Conservation (phyloP, 2,888 invertebrate genomes). For the Megastigmus dorsalis region DNA sequence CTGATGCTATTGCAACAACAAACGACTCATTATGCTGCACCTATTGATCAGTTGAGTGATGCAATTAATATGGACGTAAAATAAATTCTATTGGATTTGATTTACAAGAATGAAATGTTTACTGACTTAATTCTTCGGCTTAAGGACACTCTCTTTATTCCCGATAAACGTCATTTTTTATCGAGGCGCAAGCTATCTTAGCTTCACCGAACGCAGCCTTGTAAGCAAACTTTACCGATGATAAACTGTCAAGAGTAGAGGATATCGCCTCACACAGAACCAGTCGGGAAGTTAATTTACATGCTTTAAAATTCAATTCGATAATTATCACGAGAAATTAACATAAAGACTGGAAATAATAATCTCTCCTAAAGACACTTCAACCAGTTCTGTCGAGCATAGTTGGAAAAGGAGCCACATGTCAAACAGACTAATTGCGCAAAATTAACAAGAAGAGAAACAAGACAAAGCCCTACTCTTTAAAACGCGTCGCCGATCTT, state of each 20-base stretch:
- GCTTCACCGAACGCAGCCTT: not conserved
- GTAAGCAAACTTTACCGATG: not conserved
- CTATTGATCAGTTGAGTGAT: too few relatives aligned
- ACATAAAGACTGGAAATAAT: not conserved
- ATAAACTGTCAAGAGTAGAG: not conserved
- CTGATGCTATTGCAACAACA: too few relatives aligned
- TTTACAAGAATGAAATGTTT: not conserved
- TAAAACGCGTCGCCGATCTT: too few relatives aligned
- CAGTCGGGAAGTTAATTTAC: not conserved
- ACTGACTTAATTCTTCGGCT: not conserved
- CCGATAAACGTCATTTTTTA: too few relatives aligned
- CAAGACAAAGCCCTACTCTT: too few relatives aligned
- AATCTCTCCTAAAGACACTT: not conserved
- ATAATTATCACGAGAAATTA: not conserved
- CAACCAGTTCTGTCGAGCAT: not conserved
- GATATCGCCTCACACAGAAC: too few relatives aligned
- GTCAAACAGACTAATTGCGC: conserved; percentile 19
- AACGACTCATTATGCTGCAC: too few relatives aligned
- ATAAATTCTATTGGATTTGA: too few relatives aligned
- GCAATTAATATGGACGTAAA: too few relatives aligned
- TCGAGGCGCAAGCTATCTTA: not conserved
- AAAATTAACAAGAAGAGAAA: not conserved
- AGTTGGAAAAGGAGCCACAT: not conserved
- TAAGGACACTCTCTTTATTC: not conserved
- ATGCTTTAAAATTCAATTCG: not conserved